phyloP scores from a whole-genome alignment of 1,140 invertebrate species.

The Drosophila pectinifera region DNA sequence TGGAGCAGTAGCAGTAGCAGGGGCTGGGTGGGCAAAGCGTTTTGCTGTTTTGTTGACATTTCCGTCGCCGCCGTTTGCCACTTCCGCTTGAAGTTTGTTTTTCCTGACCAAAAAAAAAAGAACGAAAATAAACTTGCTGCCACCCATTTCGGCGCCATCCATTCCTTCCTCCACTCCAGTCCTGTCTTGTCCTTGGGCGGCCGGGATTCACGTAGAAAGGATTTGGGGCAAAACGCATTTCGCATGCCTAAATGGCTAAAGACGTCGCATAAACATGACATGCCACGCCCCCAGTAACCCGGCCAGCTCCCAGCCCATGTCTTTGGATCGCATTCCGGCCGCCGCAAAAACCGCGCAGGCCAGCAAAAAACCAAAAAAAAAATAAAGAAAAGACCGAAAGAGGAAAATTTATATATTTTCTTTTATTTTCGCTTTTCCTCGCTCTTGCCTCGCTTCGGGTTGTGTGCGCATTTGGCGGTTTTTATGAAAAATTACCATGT shows the following conservation, averaged over 20 bases:
- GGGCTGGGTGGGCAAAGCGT: slow-evolving; percentile 27
- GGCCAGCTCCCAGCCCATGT: slow-evolving; percentile 29
- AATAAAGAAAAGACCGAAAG: slow-evolving; percentile 38
- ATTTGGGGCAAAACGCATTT: slow-evolving; percentile 77
- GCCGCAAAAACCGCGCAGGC: slow-evolving; percentile 45
- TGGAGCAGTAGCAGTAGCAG: slow-evolving; percentile 12
- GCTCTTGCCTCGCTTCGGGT: slow-evolving; percentile 62
- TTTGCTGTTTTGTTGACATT: slow-evolving; percentile 79
- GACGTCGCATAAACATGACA: slow-evolving; percentile 79
- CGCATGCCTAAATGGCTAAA: slow-evolving; percentile 82
- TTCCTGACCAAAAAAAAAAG: slow-evolving; percentile 13
- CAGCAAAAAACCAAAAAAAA: slow-evolving; percentile 32
- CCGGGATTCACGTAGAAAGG: slow-evolving; percentile 74
- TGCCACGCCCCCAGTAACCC: slow-evolving; percentile 60
- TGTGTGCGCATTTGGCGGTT: slow-evolving; percentile 82
- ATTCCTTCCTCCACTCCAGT: slow-evolving; percentile 30
- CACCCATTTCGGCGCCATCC: slow-evolving; percentile 19
- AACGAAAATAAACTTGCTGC: slow-evolving; percentile 18
- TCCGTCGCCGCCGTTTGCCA: slow-evolving; percentile 68
- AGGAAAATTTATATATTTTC: slow-evolving; percentile 49
- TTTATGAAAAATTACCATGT: slow-evolving; percentile 84
- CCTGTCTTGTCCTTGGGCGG: slow-evolving; percentile 58
- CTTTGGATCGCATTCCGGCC: slow-evolving; percentile 69
- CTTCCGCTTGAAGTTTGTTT: slow-evolving; percentile 73
- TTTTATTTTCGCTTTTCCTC: slow-evolving; percentile 49